Conservation (phyloP, 2,888 invertebrate species). For the Morpho achilles region DNA sequence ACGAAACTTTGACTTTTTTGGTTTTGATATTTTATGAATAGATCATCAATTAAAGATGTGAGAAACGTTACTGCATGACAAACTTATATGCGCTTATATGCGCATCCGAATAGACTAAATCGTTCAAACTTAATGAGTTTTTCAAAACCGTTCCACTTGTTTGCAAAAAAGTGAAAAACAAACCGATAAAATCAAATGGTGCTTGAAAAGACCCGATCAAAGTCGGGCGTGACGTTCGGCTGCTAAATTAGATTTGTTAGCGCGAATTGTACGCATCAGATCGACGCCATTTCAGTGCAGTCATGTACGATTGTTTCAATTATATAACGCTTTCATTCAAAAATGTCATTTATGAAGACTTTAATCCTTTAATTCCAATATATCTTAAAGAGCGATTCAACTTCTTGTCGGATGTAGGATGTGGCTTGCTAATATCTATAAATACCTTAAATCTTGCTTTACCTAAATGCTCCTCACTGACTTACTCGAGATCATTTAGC, state of each 20-base stretch:
- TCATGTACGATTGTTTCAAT: conserved; percentile 9
- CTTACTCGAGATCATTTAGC: no score
- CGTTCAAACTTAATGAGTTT: background rate
- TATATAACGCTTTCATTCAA: background rate
- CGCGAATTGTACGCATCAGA: conserved; percentile 26
- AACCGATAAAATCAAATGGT: conserved; percentile 36
- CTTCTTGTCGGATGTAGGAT: no score
- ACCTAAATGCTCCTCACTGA: no score
- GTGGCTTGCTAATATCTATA: no score
- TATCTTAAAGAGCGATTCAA: no score
- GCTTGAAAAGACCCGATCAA: conserved; percentile 63
- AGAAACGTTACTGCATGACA: no score
- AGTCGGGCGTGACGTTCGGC: conserved; percentile 55
- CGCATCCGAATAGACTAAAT: background rate
- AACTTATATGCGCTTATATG: no score
- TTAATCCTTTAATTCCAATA: no score
- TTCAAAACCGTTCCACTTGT: background rate
- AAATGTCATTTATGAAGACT: background rate
- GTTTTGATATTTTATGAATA: no score
- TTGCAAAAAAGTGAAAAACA: conserved; percentile 8
- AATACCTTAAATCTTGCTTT: no score
- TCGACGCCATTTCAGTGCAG: conserved; percentile 18
- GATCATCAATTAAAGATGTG: no score
- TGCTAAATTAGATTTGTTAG: conserved; percentile 73
- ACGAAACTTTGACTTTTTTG: no score